Evolutionary conservation across 2,888 invertebrate species (phyloP).

Genomic region (Labia minor): DNA sequence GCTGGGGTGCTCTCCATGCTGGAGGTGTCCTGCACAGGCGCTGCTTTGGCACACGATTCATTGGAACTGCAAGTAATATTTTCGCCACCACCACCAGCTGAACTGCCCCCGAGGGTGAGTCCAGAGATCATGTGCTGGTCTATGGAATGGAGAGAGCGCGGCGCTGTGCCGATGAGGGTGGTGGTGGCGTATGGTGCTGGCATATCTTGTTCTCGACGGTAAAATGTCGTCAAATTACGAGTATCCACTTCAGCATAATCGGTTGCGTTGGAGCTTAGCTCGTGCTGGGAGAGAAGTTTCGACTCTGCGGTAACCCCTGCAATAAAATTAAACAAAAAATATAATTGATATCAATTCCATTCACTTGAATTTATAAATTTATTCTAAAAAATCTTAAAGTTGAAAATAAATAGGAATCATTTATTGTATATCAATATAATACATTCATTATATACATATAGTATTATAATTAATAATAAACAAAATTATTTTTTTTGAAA

Average conservation of each 20-base stretch:
- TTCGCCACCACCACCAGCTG: conserved; percentile 23
- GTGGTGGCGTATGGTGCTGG: conserved; percentile 68
- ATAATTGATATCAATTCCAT: too few species aligned
- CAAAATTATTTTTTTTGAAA: too few species aligned
- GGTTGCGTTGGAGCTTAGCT: conserved; percentile 36
- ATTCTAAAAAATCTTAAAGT: too few species aligned
- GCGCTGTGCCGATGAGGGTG: conserved; percentile 44
- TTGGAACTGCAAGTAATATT: conserved; percentile 28
- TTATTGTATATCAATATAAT: too few species aligned
- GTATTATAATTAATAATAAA: not conserved
- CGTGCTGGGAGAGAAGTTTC: conserved; percentile 37
- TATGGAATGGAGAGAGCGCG: not conserved
- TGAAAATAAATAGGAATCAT: too few species aligned
- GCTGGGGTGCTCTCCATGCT: conserved; percentile 24
- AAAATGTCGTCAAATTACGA: conserved; percentile 57
- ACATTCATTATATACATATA: too few species aligned
- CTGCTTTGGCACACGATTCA: conserved; percentile 26
- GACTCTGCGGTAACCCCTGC: not conserved
- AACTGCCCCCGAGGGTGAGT: conserved; percentile 25
- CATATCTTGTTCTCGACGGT: conserved; percentile 54
- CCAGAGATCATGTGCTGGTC: conserved; percentile 14
- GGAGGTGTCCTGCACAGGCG: conserved; percentile 20
- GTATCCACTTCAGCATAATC: conserved; percentile 56
- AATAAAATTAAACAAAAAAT: too few species aligned
- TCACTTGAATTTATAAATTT: too few species aligned